These are phyloP conservation scores for Lepidurus packardi DNA, from an alignment of 1,140 invertebrate genomes.

Conservation along the genomic window DNA sequence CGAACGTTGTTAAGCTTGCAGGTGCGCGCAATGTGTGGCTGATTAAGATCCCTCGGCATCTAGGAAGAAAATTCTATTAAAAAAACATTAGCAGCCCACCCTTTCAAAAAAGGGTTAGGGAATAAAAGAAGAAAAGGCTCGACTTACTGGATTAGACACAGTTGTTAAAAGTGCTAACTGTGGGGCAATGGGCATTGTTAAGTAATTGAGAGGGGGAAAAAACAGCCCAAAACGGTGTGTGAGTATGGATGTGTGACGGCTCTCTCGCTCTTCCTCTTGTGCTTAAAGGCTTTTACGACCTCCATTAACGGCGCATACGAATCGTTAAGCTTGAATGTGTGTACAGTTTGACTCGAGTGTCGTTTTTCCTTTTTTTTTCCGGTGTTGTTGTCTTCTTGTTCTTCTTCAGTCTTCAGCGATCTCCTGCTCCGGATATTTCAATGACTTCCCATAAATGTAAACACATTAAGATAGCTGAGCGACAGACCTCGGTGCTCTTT, in stretches of 20 bases:
- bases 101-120: background rate
- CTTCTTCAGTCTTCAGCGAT: too few relatives aligned
- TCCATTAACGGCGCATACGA: background rate
- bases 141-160: background rate
- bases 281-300: background rate
- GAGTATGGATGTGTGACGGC: background rate
- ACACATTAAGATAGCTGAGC: slow-evolving; percentile 21
- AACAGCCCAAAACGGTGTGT: background rate
- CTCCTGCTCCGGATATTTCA: background rate
- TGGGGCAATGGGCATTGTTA: background rate
- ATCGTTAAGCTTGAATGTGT: slow-evolving; percentile 10
- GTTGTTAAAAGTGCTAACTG: background rate
- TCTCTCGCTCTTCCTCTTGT: background rate
- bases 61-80: too few relatives aligned
- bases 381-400: too few relatives aligned
- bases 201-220: background rate
- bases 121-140: background rate
- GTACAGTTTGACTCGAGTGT: background rate
- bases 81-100: too few relatives aligned
- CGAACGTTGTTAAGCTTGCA: background rate
- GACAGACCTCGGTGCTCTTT: slow-evolving; percentile 3
- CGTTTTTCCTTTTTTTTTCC: background rate
- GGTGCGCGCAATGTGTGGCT: background rate
- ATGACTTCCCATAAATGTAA: slow-evolving; percentile 22
- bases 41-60: background rate